Conservation (phyloP, 2,888 invertebrate genomes). For the Yponomeuta malinellus region DNA sequence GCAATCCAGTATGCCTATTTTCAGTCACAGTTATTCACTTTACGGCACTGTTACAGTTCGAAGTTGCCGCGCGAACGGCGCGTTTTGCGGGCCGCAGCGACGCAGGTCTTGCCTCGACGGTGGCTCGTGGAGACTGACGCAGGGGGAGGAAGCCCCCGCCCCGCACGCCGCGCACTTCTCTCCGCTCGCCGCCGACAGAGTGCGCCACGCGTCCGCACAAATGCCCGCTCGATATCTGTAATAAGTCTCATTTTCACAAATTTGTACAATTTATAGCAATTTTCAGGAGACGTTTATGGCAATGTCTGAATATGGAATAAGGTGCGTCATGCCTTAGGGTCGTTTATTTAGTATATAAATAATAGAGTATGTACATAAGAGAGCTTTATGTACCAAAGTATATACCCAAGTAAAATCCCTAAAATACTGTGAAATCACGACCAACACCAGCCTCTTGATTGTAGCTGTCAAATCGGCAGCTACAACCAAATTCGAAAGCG, state of each 20-base stretch:
- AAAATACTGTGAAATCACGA: background rate
- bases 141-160: constrained; percentile 63
- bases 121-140: constrained; percentile 57
- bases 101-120: constrained; percentile 44
- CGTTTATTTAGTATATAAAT: background rate
- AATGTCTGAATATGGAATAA: background rate
- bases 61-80: constrained; percentile 70
- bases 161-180: constrained; percentile 51
- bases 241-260: constrained; percentile 8
- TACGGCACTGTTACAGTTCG: constrained; percentile 55
- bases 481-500: background rate
- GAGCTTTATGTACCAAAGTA: background rate
- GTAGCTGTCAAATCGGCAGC: background rate
- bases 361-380: constrained; percentile 4
- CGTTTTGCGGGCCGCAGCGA: constrained; percentile 34
- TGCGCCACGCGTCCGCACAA: constrained; percentile 56
- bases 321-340: background rate
- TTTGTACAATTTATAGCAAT: background rate
- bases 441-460: background rate
- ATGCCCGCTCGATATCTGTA: constrained; percentile 68
- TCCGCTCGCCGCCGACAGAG: constrained; percentile 55
- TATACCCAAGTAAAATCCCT: background rate
- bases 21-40: constrained; percentile 44
- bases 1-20: constrained; percentile 62
- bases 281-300: background rate